phyloP scores from a whole-genome alignment of 2,888 invertebrate species.

The Lycaena phlaeas region DNA sequence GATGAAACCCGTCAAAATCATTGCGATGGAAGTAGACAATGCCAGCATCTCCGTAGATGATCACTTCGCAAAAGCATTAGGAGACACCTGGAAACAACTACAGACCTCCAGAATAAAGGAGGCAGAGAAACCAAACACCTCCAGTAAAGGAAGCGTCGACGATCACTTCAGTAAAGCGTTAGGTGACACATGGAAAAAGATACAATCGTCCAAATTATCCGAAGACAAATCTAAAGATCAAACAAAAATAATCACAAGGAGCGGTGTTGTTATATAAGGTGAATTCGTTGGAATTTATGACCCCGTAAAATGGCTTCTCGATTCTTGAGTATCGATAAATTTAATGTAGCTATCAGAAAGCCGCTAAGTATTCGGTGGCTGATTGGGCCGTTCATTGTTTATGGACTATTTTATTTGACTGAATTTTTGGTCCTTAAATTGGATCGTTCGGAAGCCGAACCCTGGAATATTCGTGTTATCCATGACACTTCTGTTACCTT shows the following conservation, averaged over 20 bases:
- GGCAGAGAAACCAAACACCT: slow-evolving; percentile 41
- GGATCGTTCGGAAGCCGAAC: neutral
- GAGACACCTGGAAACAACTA: slow-evolving; percentile 86
- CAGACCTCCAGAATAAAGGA: slow-evolving; percentile 77
- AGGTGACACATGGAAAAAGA: slow-evolving; percentile 86
- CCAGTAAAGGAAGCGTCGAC: slow-evolving; percentile 65
- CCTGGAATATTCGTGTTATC: no score
- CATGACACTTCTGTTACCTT: slow-evolving; percentile 65
- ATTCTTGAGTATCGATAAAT: slow-evolving; percentile 47
- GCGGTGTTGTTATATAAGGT: slow-evolving; percentile 63
- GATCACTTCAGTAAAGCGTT: slow-evolving; percentile 95
- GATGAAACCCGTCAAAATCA: slow-evolving; percentile 51
- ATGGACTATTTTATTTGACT: neutral
- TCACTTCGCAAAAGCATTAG: slow-evolving; percentile 92
- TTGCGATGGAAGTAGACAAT: slow-evolving; percentile 74
- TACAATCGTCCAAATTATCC: slow-evolving; percentile 70
- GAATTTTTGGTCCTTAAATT: neutral
- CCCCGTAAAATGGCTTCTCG: slow-evolving; percentile 50
- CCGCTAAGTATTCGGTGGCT: neutral
- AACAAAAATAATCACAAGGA: slow-evolving; percentile 62
- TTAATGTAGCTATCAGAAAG: neutral
- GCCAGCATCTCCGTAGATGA: slow-evolving; percentile 85
- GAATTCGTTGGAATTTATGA: slow-evolving; percentile 33
- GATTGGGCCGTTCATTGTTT: neutral
- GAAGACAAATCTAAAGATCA: slow-evolving; percentile 50